Evolutionary conservation across 2,797 vertebrate genomes (phyloP), one percentile per base, ranked within the genome.

Genomic region (Enteromius viviparus): DNA sequence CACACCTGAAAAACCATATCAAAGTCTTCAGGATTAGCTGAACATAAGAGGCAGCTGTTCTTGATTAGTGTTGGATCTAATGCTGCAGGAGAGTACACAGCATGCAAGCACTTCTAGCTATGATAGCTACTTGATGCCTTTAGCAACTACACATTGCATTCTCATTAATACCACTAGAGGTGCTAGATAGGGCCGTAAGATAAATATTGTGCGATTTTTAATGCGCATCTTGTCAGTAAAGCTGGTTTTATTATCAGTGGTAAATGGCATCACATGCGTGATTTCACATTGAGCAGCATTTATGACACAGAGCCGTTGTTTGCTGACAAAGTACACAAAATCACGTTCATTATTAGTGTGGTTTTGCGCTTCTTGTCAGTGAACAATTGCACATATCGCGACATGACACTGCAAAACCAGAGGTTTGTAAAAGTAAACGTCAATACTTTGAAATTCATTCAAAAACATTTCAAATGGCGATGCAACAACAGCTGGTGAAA

Each of bases 381-480:
- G 37, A 37, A 37, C 37, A 37, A 34, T 34, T 3, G 0, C 34
- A 34, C 34, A 34, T 37, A 37, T 37, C 6, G 2, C 32, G 8
- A 80, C 32, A 10, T 47, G n/a, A 62, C 34, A 34, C 26, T 32
- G 32, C 80, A 8, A 49, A 80, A 42, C n/a, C 8, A 1, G 32
- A n/a, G 37, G 53, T 72, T 60, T 60, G 79, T 19, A 80, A 23
- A 34, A 45, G 64, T 78, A 32, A 70, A 83, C 49, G 40, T 34
- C 40, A 77, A 45, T 32, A 62, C 34, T 26, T 4, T 40, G 26
- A 74, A 65, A 65, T 51, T 37, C 32, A 8, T 47, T 64, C n/a
- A 74, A 26, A 64, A 78, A 47, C 55, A 80, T 29, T 68, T 76
- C 64, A 55, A 83, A 53, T 29, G 75, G 72, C 65, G 77, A 77